Percentiles rank a stretch among this genome's conserved stretches.
phyloP scores from a whole-genome alignment of 2,797 vertebrate species.

The Squalus acanthias region DNA sequence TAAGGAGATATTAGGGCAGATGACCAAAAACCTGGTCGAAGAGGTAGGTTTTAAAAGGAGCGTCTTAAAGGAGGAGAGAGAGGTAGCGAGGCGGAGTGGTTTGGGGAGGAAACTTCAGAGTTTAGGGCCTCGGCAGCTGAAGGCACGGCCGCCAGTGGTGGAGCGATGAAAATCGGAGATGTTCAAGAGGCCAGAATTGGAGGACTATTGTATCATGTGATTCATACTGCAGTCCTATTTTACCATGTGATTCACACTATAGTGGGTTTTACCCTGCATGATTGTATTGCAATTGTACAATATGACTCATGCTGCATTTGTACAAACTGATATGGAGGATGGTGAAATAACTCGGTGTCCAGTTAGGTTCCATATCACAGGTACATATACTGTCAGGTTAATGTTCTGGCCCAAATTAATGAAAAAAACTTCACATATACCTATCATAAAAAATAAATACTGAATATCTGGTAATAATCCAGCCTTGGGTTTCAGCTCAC shows the following conservation, averaged over 20 bases:
- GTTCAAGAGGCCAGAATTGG: neutral
- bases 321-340: neutral
- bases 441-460: neutral
- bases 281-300: neutral
- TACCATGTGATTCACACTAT: neutral
- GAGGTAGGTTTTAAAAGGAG: no score
- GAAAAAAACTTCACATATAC: neutral
- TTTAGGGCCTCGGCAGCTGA: no score
- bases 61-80: no score
- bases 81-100: no score
- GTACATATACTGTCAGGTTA: neutral
- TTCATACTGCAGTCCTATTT: neutral
- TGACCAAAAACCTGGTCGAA: no score
- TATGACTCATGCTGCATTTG: neutral
- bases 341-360: neutral
- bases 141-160: no score
- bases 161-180: no score
- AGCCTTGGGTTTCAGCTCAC: neutral
- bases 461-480: constrained; percentile 1
- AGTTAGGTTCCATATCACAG: neutral
- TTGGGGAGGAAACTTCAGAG: no score
- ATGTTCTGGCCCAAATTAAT: neutral
- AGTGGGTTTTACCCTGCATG: neutral
- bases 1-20: no score
- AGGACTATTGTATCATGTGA: neutral